These are phyloP conservation scores for Ophion ventricosus DNA, from an alignment of 2,888 invertebrate species.

Conservation along the genomic window DNA sequence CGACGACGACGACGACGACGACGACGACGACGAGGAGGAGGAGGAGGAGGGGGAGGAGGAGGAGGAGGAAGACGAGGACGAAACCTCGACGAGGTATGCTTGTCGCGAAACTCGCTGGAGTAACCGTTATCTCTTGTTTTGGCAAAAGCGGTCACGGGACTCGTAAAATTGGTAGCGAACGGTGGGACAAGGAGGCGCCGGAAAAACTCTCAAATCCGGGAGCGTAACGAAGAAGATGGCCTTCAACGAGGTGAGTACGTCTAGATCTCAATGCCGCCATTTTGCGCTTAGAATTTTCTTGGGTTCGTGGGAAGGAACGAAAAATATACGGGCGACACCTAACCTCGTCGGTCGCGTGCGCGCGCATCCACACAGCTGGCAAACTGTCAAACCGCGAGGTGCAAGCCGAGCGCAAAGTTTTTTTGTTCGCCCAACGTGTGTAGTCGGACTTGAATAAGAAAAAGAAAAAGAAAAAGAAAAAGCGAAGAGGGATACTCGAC, in stretches of 20 bases:
- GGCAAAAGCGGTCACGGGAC: conserved; percentile 56
- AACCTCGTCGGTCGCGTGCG: background rate
- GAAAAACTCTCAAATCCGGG: conserved; percentile 79
- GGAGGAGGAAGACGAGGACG: conserved; percentile 1
- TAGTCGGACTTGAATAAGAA: no score
- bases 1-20: conserved; percentile 1
- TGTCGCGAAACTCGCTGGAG: conserved; percentile 32
- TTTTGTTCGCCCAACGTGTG: background rate
- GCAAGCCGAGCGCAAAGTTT: background rate
- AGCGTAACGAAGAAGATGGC: conserved; percentile 86
- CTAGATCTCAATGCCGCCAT: conserved; percentile 7
- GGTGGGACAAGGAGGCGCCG: conserved; percentile 81
- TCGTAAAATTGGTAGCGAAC: conserved; percentile 69
- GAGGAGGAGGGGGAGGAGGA: no score
- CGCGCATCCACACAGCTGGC: background rate
- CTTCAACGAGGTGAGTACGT: conserved; percentile 90
- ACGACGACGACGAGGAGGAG: background rate
- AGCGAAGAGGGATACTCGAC: no score
- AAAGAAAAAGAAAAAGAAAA: no score
- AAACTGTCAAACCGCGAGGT: background rate
- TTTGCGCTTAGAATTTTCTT: background rate
- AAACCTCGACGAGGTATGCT: conserved; percentile 44
- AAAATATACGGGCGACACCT: background rate
- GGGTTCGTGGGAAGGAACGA: background rate
- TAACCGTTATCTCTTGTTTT: conserved; percentile 20